These are phyloP conservation scores for Sarcophaga subvicina DNA, from an alignment of 2,888 invertebrate genomes.

Conservation along the genomic window DNA sequence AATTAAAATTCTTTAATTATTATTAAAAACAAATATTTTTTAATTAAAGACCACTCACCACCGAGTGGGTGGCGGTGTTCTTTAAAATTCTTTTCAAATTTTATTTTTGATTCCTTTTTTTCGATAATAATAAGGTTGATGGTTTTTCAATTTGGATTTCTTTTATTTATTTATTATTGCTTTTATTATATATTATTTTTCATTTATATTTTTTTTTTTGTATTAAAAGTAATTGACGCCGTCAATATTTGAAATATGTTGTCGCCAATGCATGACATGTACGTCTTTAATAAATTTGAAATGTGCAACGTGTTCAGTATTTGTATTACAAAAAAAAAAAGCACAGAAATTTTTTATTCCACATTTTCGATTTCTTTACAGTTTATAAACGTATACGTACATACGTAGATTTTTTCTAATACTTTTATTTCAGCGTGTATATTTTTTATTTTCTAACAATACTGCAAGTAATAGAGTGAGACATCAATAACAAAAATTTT, in stretches of 20 bases:
- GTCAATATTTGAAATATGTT: constrained; percentile 70
- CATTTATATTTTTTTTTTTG: constrained; percentile 26
- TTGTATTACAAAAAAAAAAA: constrained; percentile 37
- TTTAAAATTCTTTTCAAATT: neutral
- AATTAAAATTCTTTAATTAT: no score
- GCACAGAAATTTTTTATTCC: neutral
- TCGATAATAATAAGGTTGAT: constrained; percentile 33
- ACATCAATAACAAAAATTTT: constrained; percentile 57
- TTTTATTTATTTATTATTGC: constrained; percentile 33
- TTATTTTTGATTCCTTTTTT: neutral
- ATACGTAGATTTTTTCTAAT: no score
- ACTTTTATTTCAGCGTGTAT: neutral
- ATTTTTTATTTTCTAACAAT: constrained; percentile 3
- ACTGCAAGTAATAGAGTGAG: constrained; percentile 32
- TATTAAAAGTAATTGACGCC: constrained; percentile 62
- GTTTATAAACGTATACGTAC: neutral
- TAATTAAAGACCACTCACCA: constrained; percentile 26
- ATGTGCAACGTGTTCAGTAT: constrained; percentile 67
- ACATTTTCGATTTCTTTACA: constrained; percentile 4
- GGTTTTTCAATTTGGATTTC: constrained; percentile 35
- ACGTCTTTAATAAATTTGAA: constrained; percentile 66
- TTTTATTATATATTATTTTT: constrained; percentile 18
- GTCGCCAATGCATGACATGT: constrained; percentile 67
- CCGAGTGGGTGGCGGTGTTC: constrained; percentile 3
- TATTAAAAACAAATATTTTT: neutral